phyloP scores from a whole-genome alignment of 2,888 invertebrate species.

The Ormia ochracea region DNA sequence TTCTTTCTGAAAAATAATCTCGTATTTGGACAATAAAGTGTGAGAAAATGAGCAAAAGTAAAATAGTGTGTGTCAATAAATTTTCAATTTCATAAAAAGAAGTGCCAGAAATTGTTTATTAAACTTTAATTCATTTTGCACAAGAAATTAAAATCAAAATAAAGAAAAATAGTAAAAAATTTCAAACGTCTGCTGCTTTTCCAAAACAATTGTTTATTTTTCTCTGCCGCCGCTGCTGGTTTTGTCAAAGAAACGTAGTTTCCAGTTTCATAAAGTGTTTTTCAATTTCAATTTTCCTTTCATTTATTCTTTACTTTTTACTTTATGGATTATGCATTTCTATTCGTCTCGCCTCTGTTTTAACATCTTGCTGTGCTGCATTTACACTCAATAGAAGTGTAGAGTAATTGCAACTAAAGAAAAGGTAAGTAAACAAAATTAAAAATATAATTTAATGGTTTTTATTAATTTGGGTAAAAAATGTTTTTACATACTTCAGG shows the following conservation, averaged over 20 bases:
- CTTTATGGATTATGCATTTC: conserved; percentile 33
- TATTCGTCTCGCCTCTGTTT: not conserved
- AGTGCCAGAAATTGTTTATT: no score
- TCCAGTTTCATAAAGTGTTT: conserved; percentile 2
- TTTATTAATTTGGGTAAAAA: not conserved
- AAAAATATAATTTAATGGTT: not conserved
- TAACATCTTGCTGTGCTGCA: not conserved
- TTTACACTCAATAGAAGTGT: not conserved
- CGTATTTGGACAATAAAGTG: no score
- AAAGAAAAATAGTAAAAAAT: not conserved
- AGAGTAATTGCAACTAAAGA: conserved; percentile 13
- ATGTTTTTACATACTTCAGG: no score
- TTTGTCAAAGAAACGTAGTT: conserved; percentile 3
- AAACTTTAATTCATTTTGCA: no score
- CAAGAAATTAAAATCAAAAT: not conserved
- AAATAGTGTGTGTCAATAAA: no score
- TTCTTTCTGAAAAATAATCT: no score
- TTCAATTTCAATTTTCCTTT: not conserved
- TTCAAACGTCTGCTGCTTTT: conserved; percentile 48
- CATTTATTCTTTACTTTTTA: conserved; percentile 12
- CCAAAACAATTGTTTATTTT: not conserved
- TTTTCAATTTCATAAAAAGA: no score
- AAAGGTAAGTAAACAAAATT: conserved; percentile 45
- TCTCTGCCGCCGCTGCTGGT: conserved; percentile 8
- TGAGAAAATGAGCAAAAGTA: no score